A percentile compares a stretch with the other conserved stretches of the same genome.
These are phyloP conservation scores for Patiria pectinifera DNA, from an alignment of 53 echinoderm and acorn worm genomes.

Conservation along the genomic window DNA sequence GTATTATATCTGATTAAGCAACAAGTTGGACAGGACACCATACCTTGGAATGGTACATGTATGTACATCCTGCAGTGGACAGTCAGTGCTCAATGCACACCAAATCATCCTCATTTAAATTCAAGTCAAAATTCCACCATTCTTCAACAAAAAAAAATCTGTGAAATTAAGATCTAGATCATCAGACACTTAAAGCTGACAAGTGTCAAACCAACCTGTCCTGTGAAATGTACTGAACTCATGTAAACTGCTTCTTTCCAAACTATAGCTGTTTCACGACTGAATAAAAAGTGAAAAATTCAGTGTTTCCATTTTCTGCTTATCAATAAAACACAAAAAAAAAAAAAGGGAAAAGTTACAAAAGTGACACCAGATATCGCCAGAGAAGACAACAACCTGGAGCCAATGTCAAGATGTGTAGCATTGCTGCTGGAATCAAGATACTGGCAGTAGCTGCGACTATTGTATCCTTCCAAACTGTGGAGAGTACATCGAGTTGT, in stretches of 20 bases:
- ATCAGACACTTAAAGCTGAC: background rate
- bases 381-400: background rate
- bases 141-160: background rate
- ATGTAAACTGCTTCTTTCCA: background rate
- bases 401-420: background rate
- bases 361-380: too few relatives aligned
- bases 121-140: background rate
- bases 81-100: background rate
- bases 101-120: too few relatives aligned
- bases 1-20: background rate
- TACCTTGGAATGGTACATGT: background rate
- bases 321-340: too few relatives aligned
- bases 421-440: background rate
- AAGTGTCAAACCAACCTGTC: background rate
- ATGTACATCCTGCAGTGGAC: slow-evolving; percentile 9
- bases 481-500: slow-evolving; percentile 54
- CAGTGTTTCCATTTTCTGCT: too few relatives aligned
- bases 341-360: too few relatives aligned
- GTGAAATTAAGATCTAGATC: background rate
- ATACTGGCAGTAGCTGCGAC: background rate
- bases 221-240: too few relatives aligned
- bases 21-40: background rate
- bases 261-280: background rate
- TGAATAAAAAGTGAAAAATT: background rate
- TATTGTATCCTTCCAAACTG: background rate